Evolutionary conservation across 1,140 invertebrate genomes (phyloP), one percentile per base, ranked within the genome.

Genomic region (Drosophila paulistorum): DNA sequence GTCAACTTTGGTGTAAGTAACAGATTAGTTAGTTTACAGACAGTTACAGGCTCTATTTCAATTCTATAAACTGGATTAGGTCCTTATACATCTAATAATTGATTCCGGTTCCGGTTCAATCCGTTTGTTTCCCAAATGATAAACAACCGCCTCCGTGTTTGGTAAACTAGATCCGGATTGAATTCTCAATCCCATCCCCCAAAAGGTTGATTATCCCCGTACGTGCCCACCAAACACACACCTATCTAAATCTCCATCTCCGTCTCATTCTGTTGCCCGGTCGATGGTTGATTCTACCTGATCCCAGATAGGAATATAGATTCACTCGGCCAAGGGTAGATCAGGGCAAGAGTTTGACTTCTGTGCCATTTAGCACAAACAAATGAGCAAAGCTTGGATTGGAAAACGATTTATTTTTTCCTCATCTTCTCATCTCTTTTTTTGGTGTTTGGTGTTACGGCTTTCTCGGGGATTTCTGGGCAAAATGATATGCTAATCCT

Each of bases 401-500:
- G 13, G 6, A 45, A 45, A 45, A 14, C n/a, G 14, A 45, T 48
- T 48, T 30, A 30, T 0, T 30, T 30, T 3, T 26, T 26, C 23
- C 3, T 26, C 23, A 2, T 23, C 23, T 23, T 30, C 26, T 30
- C 26, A 4, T 30, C 0, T 9, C 9, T 14, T 9, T 48, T 14
- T 48, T 48, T 48, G 17, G 45, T 48, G 45, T 48, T 51, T 51
- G 17, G 17, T 51, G 17, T 51, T 20, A 51, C 45, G 45, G 45
- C 7, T 51, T 51, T 55, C 42, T 66, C 68, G 51, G 69, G 62
- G 67, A 76, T 76, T 76, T 76, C 65, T 51, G 1, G 9, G 42
- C 65, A 79, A 79, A 76, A 68, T 76, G 41, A 76, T 61, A 68
- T 71, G 65, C 57, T 79, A 75, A 79, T 79, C 76, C 65, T 51